phyloP scores from a whole-genome alignment of 35 echinoderm and acorn worm species.

The Holothuria glaberrima region DNA sequence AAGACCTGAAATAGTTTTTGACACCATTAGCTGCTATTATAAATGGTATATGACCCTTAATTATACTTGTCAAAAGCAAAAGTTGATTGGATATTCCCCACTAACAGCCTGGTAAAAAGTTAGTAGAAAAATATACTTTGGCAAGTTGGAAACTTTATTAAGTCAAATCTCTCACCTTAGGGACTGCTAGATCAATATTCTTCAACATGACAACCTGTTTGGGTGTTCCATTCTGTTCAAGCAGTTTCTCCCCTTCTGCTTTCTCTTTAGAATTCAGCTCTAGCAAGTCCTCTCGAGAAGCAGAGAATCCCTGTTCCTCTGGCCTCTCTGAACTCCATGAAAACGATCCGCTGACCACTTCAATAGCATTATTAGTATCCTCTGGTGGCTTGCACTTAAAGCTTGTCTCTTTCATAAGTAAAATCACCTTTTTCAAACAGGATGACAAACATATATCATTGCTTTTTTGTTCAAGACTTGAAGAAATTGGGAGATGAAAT shows the following conservation, averaged over 20 bases:
- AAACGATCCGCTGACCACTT: conserved; percentile 39
- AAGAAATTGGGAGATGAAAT: too few relatives aligned
- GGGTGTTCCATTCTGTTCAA: conserved; percentile 8
- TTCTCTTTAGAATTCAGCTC: conserved; percentile 4
- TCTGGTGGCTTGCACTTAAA: conserved; percentile 22
- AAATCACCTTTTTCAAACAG: background rate
- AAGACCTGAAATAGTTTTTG: too few relatives aligned
- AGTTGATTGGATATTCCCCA: too few relatives aligned
- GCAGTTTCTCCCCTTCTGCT: conserved; percentile 3
- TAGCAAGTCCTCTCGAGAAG: conserved; percentile 20
- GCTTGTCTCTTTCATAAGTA: conserved; percentile 57
- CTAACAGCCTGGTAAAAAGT: too few relatives aligned
- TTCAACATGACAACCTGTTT: conserved; percentile 40
- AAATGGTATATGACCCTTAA: too few relatives aligned
- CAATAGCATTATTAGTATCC: conserved; percentile 49
- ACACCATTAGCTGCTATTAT: too few relatives aligned
- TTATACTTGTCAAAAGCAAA: too few relatives aligned
- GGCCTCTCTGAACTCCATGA: conserved; percentile 56
- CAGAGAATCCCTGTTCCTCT: background rate
- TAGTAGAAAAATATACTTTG: too few relatives aligned
- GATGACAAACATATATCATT: background rate
- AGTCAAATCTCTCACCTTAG: conserved; percentile 62
- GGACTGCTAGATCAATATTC: conserved; percentile 55
- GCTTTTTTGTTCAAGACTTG: too few relatives aligned
- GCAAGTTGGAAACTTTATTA: too few relatives aligned